These are phyloP conservation scores for Ceratosolen fusciceps DNA, from an alignment of 1,140 invertebrate genomes.

Conservation along the genomic window DNA sequence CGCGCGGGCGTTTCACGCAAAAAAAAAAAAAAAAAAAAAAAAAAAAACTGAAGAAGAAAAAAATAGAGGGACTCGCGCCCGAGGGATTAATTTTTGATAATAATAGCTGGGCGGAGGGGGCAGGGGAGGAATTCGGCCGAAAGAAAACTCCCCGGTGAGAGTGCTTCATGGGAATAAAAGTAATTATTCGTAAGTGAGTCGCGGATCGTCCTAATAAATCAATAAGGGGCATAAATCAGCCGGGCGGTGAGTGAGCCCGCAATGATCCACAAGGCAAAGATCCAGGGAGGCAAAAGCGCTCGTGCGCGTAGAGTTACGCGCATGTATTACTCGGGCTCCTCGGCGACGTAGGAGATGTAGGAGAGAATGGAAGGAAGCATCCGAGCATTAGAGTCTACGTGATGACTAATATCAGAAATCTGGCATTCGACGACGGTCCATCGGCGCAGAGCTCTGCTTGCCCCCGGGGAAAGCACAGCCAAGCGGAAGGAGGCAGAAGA, in stretches of 20 bases:
- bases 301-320: not conserved
- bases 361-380: not conserved
- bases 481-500: not conserved
- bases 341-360: no score
- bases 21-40: no score
- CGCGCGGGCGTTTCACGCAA: no score
- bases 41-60: no score
- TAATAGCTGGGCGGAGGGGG: no score
- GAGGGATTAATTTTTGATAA: no score
- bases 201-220: conserved; percentile 14
- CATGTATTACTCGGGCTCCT: no score
- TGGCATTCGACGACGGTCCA: conserved; percentile 27
- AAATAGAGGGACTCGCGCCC: no score
- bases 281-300: not conserved
- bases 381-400: not conserved
- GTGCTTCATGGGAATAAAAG: not conserved
- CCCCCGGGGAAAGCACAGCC: not conserved
- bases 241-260: conserved; percentile 9
- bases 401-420: conserved; percentile 44
- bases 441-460: not conserved
- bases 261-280: conserved; percentile 10
- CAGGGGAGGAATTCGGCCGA: no score
- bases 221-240: conserved; percentile 44
- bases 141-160: not conserved
- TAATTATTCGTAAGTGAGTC: conserved; percentile 3